Conservation (phyloP, 1,140 invertebrate species). For the Sarcophaga peregrina region DNA sequence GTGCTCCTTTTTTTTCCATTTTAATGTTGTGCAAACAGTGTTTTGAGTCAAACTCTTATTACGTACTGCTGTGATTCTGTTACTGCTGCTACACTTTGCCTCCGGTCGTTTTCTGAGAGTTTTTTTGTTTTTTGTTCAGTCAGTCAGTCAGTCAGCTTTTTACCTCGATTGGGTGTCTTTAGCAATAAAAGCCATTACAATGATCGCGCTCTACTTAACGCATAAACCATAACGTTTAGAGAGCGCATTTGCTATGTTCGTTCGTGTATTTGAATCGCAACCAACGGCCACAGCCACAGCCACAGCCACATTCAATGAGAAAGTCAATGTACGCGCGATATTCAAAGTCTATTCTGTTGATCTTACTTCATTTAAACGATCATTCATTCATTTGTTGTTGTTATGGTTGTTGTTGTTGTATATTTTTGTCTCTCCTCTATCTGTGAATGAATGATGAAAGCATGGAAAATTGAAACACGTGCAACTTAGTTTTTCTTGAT, state of each 20-base stretch:
- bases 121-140: no score
- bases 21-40: background rate
- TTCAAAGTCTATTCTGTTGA: background rate
- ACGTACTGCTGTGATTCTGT: constrained; percentile 13
- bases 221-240: constrained; percentile 37
- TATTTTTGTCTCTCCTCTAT: background rate
- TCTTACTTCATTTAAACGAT: background rate
- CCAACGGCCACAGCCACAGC: background rate
- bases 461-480: constrained; percentile 36
- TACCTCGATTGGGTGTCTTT: constrained; percentile 21
- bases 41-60: background rate
- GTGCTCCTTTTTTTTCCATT: background rate
- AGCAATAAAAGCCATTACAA: constrained; percentile 16
- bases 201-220: constrained; percentile 35
- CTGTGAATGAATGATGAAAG: constrained; percentile 33
- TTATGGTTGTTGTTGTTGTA: background rate
- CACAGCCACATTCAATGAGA: constrained; percentile 2
- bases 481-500: constrained; percentile 16
- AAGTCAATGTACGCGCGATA: constrained; percentile 24
- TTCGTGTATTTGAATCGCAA: background rate
- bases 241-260: background rate
- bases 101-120: background rate
- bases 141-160: background rate
- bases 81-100: background rate
- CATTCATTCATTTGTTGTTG: background rate